Percentiles rank a stretch among this genome's conserved stretches.
Evolutionary conservation across 2,113 vertebrate genomes (phyloP).

Genomic region (Sinosuthora webbiana): DNA sequence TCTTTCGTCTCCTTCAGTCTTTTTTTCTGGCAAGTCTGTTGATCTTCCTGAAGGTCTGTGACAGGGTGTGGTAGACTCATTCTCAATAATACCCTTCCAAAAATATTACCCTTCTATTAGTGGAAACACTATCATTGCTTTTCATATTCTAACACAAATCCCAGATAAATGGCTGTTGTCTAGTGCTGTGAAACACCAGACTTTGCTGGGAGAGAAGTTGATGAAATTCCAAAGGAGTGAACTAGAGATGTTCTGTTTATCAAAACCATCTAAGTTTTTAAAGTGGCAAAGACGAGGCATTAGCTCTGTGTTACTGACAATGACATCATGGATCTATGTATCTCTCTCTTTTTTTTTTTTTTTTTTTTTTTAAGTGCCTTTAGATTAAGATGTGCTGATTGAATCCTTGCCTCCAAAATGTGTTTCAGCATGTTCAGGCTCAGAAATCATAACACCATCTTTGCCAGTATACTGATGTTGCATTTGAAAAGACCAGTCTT

Average conservation of each 20-base stretch:
- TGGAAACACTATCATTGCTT: not conserved
- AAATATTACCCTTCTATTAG: slow-evolving; percentile 32
- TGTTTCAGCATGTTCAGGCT: slow-evolving; percentile 31
- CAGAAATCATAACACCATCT: slow-evolving; percentile 7
- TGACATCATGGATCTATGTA: slow-evolving; percentile 12
- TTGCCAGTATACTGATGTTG: not conserved
- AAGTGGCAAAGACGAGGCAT: not conserved
- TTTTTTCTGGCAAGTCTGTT: slow-evolving; percentile 30
- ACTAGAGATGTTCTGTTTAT: slow-evolving; percentile 14
- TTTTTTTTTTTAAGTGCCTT: not conserved
- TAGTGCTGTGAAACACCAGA: not conserved
- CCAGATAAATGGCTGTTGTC: not conserved
- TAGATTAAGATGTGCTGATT: slow-evolving; percentile 52
- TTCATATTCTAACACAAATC: slow-evolving; percentile 19
- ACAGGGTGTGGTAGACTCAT: slow-evolving; percentile 58
- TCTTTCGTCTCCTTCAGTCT: not conserved
- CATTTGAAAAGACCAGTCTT: not conserved
- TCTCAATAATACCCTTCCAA: slow-evolving; percentile 66
- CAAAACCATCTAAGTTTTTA: not conserved
- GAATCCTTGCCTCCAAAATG: slow-evolving; percentile 33
- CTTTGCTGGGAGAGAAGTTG: not conserved
- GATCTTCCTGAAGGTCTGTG: slow-evolving; percentile 24
- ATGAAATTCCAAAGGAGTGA: slow-evolving; percentile 7
- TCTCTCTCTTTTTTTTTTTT: not conserved
- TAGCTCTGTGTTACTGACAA: not conserved